Evolutionary conservation across 2,113 vertebrate genomes (phyloP), one percentile per base, ranked within the genome.

Genomic region (Ceyx margarethae): DNA sequence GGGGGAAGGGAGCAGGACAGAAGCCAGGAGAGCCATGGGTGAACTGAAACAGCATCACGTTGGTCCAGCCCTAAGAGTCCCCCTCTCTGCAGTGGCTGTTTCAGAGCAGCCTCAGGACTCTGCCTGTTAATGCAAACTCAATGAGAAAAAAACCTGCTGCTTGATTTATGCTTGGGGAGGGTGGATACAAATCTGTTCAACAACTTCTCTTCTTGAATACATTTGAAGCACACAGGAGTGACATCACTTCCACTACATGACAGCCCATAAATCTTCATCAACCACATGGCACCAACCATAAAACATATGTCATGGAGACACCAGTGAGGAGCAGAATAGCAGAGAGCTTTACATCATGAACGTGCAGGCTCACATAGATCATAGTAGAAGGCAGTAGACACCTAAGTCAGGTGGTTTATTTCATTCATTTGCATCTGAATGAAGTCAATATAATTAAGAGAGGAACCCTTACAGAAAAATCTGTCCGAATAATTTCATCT

Each of bases 211-310:
- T 85, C 87, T 86, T 92, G 87, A 87, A 90, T 81, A 83, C 69
- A 85, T 92, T 48, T 81, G 80, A 89, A 87, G 89, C 72, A 72
- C 68, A 69, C 21, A 66, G 29, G 37, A 95, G 76, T 94, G 93
- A 96, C 78, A 71, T 93, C 93, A 95, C 91, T 95, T 96, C 94
- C 90, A 82, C 35, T 84, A 58, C 68, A 64, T 29, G 94, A 91
- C 69, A 89, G 86, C 48, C 40, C 90, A 88, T 93, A 95, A 95
- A 94, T 96, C 91, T 93, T 81, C 89, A 79, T 40, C 90, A 85
- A 19, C 66, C 94, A 80, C 86, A 88, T 26, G 76, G 69, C 60
- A 90, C 51, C 68, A 91, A 68, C 83, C 62, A 91, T 85, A 86
- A 96, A 95, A 85, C 57, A 64, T 33, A 48, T 53, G 87, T 91